Conservation (phyloP, 2,888 invertebrate genomes). For the Phengaris arion region DNA sequence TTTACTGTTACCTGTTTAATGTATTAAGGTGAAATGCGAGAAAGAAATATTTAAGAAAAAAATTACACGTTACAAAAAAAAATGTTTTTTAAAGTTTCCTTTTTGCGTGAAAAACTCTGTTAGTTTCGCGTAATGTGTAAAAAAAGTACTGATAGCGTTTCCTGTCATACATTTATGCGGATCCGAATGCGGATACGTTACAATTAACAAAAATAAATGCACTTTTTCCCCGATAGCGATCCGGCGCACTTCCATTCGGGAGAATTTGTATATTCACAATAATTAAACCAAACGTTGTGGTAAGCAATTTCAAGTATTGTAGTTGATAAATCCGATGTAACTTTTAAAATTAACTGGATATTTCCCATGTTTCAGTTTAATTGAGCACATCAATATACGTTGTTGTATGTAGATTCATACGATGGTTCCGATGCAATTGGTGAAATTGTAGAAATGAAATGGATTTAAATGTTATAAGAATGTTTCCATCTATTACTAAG, state of each 20-base stretch:
- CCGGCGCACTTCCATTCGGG: slow-evolving; percentile 3
- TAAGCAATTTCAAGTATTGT: slow-evolving; percentile 21
- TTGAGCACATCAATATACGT: slow-evolving; percentile 16
- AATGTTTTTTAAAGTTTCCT: not conserved
- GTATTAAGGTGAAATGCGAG: no score
- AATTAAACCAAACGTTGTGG: slow-evolving; percentile 11
- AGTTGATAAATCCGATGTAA: slow-evolving; percentile 25
- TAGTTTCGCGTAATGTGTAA: slow-evolving; percentile 16
- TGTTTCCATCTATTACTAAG: not conserved
- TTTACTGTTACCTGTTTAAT: not conserved
- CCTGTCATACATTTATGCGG: slow-evolving; percentile 26
- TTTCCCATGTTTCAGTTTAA: slow-evolving; percentile 13
- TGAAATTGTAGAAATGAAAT: not conserved
- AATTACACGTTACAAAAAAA: not conserved
- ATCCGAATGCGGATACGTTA: slow-evolving; percentile 20
- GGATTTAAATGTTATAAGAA: not conserved
- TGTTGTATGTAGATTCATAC: not conserved
- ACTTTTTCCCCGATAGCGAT: slow-evolving; percentile 20
- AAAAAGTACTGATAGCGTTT: slow-evolving; percentile 14
- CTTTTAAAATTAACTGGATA: slow-evolving; percentile 20
- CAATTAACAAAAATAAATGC: slow-evolving; percentile 28
- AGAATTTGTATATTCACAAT: slow-evolving; percentile 23
- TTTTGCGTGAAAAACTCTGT: slow-evolving; percentile 16
- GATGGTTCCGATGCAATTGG: not conserved
- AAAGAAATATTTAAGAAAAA: not conserved